Conservation (phyloP, 2,113 vertebrate genomes). For the Phoxinus phoxinus region DNA sequence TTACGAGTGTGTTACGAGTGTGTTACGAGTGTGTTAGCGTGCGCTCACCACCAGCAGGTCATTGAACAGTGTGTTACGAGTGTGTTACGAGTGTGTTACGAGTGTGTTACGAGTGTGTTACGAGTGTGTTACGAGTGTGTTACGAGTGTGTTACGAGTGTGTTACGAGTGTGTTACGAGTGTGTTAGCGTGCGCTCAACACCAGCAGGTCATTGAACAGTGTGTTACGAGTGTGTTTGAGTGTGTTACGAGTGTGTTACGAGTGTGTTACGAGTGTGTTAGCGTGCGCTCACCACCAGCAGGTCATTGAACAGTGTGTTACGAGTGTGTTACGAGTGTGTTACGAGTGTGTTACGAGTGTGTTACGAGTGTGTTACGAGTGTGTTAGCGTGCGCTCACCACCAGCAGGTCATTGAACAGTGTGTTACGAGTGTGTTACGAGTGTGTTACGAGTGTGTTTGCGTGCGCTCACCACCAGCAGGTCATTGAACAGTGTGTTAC, state of each 20-base stretch:
- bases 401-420: constrained; percentile 98
- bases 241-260: too few relatives aligned
- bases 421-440: too few relatives aligned
- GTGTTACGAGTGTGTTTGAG: too few relatives aligned
- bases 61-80: constrained; percentile 87
- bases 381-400: constrained; percentile 77
- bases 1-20: too few relatives aligned
- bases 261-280: neutral
- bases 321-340: neutral
- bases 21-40: neutral
- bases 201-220: constrained; percentile 98
- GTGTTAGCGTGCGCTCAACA: constrained; percentile 77
- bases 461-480: constrained; percentile 89
- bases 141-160: too few relatives aligned
- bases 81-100: neutral
- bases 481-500: constrained; percentile 91
- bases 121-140: too few relatives aligned
- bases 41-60: constrained; percentile 94
- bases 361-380: too few relatives aligned
- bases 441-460: neutral
- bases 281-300: constrained; percentile 87
- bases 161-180: too few relatives aligned
- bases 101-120: too few relatives aligned
- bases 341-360: too few relatives aligned
- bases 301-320: constrained; percentile 92